Evolutionary conservation across 2,888 invertebrate species (phyloP).

Genomic region (Hyposoter dolosus): DNA sequence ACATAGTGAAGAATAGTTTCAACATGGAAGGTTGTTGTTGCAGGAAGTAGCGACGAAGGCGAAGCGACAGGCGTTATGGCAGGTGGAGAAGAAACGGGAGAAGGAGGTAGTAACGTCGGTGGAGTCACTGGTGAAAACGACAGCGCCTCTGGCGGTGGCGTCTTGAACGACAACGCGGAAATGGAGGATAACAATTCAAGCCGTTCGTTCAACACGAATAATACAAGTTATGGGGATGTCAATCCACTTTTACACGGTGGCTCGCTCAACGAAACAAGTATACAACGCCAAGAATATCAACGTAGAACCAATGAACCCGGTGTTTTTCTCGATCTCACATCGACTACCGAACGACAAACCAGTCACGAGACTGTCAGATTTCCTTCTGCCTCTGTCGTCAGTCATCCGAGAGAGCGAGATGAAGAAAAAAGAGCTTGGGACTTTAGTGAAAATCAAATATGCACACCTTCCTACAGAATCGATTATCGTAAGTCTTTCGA

Average conservation of each 20-base stretch:
- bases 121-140: slow-evolving; percentile 86
- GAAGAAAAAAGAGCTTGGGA: slow-evolving; percentile 78
- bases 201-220: slow-evolving; percentile 69
- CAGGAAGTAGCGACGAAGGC: slow-evolving; percentile 86
- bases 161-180: slow-evolving; percentile 86
- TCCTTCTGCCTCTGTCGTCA: slow-evolving; percentile 42
- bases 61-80: slow-evolving; percentile 83
- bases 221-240: slow-evolving; percentile 75
- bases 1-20: slow-evolving; percentile 35
- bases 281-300: slow-evolving; percentile 68
- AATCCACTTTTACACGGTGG: slow-evolving; percentile 73
- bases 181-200: slow-evolving; percentile 72
- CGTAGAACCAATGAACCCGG: slow-evolving; percentile 56
- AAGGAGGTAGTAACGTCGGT: slow-evolving; percentile 84
- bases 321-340: slow-evolving; percentile 71
- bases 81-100: slow-evolving; percentile 78
- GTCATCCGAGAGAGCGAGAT: slow-evolving; percentile 68
- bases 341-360: slow-evolving; percentile 71
- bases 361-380: slow-evolving; percentile 70
- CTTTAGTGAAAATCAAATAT: slow-evolving; percentile 73
- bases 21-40: slow-evolving; percentile 62
- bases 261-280: slow-evolving; percentile 71
- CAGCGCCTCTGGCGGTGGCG: slow-evolving; percentile 80
- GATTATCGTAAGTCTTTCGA: slow-evolving; percentile 75
- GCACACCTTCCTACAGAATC: slow-evolving; percentile 69